A percentile compares a stretch with the other conserved stretches of the same genome.
These are phyloP conservation scores for Poeciliopsis presidionis DNA, from an alignment of 2,797 vertebrate species.

Conservation along the genomic window DNA sequence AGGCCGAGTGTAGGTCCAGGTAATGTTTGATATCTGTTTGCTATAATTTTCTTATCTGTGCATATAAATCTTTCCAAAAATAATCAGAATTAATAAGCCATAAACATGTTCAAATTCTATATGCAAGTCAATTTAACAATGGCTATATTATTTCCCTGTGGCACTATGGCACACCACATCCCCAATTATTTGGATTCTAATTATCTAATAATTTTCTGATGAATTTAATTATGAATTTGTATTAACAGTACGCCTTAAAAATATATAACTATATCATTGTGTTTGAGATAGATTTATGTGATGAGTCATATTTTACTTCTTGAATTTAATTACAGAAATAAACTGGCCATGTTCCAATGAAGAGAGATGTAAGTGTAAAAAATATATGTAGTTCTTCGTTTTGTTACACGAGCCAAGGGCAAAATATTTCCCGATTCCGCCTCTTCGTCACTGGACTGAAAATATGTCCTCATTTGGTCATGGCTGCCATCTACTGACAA, in stretches of 20 bases:
- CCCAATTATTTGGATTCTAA: neutral
- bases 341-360: neutral
- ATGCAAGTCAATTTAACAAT: neutral
- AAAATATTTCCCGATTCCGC: slow-evolving; percentile 8
- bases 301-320: neutral
- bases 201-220: neutral
- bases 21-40: neutral
- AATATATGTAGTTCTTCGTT: neutral
- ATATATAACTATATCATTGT: neutral
- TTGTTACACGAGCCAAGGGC: neutral
- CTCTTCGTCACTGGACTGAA: neutral
- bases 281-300: neutral
- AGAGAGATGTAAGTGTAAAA: neutral
- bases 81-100: neutral
- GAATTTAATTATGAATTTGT: neutral
- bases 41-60: neutral
- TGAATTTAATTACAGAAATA: neutral
- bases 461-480: slow-evolving; percentile 20
- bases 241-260: neutral
- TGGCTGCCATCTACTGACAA: slow-evolving; percentile 75
- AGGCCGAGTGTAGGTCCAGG: neutral
- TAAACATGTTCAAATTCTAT: neutral
- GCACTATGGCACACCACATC: neutral
- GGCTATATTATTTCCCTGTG: neutral
- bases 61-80: neutral